Percentiles rank a stretch among this genome's conserved stretches.
These are phyloP conservation scores for Morone saxatilis DNA, from an alignment of 2,113 vertebrate species.

Conservation along the genomic window DNA sequence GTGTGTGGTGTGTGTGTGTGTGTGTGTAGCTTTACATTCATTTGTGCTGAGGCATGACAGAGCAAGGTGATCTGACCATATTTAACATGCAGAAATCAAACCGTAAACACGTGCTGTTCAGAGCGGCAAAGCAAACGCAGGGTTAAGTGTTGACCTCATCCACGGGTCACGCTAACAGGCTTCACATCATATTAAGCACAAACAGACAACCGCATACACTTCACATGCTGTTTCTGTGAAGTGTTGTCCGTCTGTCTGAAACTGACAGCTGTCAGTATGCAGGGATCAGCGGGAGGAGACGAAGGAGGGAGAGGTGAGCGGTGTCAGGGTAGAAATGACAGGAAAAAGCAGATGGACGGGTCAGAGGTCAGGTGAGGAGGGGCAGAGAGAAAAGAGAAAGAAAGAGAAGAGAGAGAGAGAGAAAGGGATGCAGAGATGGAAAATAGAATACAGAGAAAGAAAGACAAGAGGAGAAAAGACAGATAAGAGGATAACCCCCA, in stretches of 20 bases:
- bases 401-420: slow-evolving; percentile 22
- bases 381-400: slow-evolving; percentile 13
- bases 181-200: slow-evolving; percentile 43
- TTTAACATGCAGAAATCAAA: slow-evolving; percentile 45
- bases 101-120: slow-evolving; percentile 18
- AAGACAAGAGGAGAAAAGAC: slow-evolving; percentile 32
- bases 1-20: slow-evolving; percentile 2
- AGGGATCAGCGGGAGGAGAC: slow-evolving; percentile 30
- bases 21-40: background rate
- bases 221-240: slow-evolving; percentile 40
- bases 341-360: slow-evolving; percentile 61
- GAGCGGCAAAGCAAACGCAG: slow-evolving; percentile 14
- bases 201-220: slow-evolving; percentile 24
- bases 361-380: slow-evolving; percentile 63
- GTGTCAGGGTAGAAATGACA: slow-evolving; percentile 60
- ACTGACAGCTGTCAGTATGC: slow-evolving; percentile 73
- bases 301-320: slow-evolving; percentile 46
- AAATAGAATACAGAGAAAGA: slow-evolving; percentile 24
- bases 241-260: slow-evolving; percentile 49
- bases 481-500: slow-evolving; percentile 50
- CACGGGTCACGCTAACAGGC: slow-evolving; percentile 22
- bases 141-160: slow-evolving; percentile 27
- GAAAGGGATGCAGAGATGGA: background rate
- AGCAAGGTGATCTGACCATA: slow-evolving; percentile 32
- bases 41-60: slow-evolving; percentile 39